Conservation (phyloP, 2,888 invertebrate genomes). For the Dolichopus griseipennis region DNA sequence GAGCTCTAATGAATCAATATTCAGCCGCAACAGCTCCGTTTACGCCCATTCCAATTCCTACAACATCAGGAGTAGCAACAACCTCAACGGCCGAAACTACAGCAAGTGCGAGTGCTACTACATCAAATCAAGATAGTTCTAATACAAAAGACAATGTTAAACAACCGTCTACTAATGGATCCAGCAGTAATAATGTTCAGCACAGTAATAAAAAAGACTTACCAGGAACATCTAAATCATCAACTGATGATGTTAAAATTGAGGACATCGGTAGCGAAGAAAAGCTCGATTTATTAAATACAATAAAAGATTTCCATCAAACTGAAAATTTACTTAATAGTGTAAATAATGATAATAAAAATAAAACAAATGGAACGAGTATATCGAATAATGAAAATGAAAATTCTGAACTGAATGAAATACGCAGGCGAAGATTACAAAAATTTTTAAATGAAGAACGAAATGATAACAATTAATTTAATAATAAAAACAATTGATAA, state of each 20-base stretch:
- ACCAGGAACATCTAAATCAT: not conserved
- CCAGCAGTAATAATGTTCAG: constrained; percentile 12
- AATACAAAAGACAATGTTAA: not conserved
- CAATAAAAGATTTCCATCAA: constrained; percentile 18
- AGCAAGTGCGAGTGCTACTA: constrained; percentile 19
- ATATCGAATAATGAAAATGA: constrained; percentile 25
- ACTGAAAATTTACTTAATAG: constrained; percentile 18
- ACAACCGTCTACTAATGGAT: not conserved
- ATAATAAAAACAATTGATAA: not conserved
- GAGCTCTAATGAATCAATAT: constrained; percentile 91
- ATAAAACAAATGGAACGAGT: constrained; percentile 20
- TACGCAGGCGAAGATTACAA: constrained; percentile 67
- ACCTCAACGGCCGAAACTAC: constrained; percentile 27
- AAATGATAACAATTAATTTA: not conserved
- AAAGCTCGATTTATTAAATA: constrained; percentile 23
- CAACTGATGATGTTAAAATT: constrained; percentile 33
- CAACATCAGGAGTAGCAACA: constrained; percentile 17
- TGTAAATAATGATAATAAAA: constrained; percentile 12
- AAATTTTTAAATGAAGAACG: constrained; percentile 49
- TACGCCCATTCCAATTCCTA: constrained; percentile 44
- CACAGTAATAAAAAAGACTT: constrained; percentile 7
- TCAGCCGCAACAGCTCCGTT: constrained; percentile 56
- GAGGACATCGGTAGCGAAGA: constrained; percentile 42
- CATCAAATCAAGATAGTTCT: constrained; percentile 13
- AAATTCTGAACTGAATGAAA: constrained; percentile 52